phyloP scores from a whole-genome alignment of 37 sponge, comb jelly and placozoan genomes.

The Beroe forskalii region DNA sequence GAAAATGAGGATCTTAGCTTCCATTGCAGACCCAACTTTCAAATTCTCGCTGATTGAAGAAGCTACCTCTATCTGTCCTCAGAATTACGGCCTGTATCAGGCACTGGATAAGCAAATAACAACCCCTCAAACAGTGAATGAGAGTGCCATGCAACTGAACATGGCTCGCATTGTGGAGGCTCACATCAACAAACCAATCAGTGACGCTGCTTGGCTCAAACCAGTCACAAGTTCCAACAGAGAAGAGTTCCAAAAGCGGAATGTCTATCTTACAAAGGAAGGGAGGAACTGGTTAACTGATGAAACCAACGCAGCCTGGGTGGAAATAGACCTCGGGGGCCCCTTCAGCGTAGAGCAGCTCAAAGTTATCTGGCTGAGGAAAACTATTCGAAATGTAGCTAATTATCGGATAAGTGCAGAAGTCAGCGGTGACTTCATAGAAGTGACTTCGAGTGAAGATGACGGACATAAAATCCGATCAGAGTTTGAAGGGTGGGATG shows the following conservation, averaged over 20 bases:
- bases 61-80: neutral
- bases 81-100: slow-evolving; percentile 10
- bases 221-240: neutral
- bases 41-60: neutral
- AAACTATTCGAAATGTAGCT: neutral
- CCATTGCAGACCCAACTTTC: neutral
- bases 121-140: neutral
- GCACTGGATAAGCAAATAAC: neutral
- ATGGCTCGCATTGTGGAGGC: neutral
- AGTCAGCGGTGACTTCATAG: neutral
- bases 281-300: neutral
- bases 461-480: neutral
- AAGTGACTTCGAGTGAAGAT: neutral
- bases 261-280: neutral
- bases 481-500: neutral
- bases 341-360: neutral
- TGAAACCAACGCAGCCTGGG: neutral
- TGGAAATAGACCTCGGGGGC: slow-evolving; percentile 3
- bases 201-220: neutral
- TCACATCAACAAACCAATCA: neutral
- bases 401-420: neutral
- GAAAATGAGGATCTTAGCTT: slow-evolving; percentile 20
- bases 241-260: too few relatives aligned
- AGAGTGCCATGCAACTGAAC: neutral
- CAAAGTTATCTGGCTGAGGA: neutral